phyloP scores from a whole-genome alignment of 2,113 vertebrate genomes.

The Caranx melampygus region DNA sequence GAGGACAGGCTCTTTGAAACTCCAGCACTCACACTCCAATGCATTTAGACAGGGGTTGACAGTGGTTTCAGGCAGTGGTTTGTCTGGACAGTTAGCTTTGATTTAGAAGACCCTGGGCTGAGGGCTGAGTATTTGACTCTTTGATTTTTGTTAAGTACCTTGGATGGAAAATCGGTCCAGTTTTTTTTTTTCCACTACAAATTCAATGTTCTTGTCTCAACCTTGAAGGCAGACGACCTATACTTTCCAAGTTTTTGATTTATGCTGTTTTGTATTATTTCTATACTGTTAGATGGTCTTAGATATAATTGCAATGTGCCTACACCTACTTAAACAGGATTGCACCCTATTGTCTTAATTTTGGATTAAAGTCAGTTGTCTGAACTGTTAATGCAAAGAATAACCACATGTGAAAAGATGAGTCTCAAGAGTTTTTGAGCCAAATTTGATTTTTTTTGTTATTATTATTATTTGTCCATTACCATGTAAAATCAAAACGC shows the following conservation, averaged over 20 bases:
- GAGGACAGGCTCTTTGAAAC: constrained; percentile 72
- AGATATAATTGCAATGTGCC: constrained; percentile 22
- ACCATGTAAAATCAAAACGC: neutral
- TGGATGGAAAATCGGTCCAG: constrained; percentile 60
- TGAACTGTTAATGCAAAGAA: neutral
- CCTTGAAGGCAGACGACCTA: constrained; percentile 25
- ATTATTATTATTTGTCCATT: neutral
- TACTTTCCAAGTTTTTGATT: constrained; percentile 43
- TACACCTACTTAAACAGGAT: constrained; percentile 25
- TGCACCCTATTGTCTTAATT: constrained; percentile 22
- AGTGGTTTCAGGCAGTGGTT: constrained; percentile 74
- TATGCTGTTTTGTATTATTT: constrained; percentile 33
- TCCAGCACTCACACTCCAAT: constrained; percentile 67
- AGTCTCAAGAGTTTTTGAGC: constrained; percentile 15
- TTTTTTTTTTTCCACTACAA: constrained; percentile 23
- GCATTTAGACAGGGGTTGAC: constrained; percentile 71
- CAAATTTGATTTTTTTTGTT: neutral
- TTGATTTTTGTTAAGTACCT: constrained; percentile 72
- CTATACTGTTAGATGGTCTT: constrained; percentile 18
- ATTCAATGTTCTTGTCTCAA: constrained; percentile 39
- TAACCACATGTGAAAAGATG: constrained; percentile 20
- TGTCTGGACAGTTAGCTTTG: constrained; percentile 70
- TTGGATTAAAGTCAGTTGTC: constrained; percentile 5
- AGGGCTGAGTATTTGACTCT: constrained; percentile 59
- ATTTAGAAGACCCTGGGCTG: constrained; percentile 74